Evolutionary conservation across 1,140 invertebrate genomes (phyloP).

Genomic region (Drosophila orosa): DNA sequence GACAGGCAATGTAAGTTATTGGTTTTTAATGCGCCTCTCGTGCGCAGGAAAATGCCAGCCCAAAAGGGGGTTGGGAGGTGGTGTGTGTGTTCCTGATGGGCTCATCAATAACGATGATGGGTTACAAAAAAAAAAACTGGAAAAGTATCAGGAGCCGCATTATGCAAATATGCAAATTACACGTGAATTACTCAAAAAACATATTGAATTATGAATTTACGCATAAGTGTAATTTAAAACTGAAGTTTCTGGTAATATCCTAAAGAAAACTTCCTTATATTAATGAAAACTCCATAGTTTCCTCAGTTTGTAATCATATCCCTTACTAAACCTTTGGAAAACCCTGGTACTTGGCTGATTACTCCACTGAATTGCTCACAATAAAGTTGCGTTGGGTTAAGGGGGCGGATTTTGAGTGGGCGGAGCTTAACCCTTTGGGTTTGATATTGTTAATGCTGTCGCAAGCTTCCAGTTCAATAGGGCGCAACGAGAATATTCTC

Average conservation of each 20-base stretch:
- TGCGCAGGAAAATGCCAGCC: conserved; percentile 20
- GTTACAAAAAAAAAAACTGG: not conserved
- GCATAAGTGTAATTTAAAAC: conserved; percentile 8
- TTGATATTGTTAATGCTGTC: conserved; percentile 47
- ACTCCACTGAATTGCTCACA: conserved; percentile 2
- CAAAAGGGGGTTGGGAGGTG: conserved; percentile 1
- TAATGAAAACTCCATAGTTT: conserved; percentile 1
- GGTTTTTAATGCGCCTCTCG: conserved; percentile 63
- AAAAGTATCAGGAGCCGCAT: conserved; percentile 26
- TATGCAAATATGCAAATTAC: conserved; percentile 50
- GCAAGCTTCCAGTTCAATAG: conserved; percentile 77
- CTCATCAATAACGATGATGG: conserved; percentile 43
- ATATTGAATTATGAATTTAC: conserved; percentile 24
- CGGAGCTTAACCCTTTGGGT: conserved; percentile 38
- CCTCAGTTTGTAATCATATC: not conserved
- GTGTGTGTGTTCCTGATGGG: conserved; percentile 26
- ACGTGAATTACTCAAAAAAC: conserved; percentile 19
- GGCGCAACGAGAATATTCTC: conserved; percentile 69
- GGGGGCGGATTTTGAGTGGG: not conserved
- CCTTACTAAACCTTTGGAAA: not conserved
- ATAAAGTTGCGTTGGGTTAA: not conserved
- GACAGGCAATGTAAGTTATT: conserved; percentile 67
- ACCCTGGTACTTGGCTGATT: conserved; percentile 6
- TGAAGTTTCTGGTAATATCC: not conserved
- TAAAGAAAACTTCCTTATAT: not conserved